These are phyloP conservation scores for Mustela lutreola DNA, from an alignment of 2,113 vertebrate species.

Conservation along the genomic window DNA sequence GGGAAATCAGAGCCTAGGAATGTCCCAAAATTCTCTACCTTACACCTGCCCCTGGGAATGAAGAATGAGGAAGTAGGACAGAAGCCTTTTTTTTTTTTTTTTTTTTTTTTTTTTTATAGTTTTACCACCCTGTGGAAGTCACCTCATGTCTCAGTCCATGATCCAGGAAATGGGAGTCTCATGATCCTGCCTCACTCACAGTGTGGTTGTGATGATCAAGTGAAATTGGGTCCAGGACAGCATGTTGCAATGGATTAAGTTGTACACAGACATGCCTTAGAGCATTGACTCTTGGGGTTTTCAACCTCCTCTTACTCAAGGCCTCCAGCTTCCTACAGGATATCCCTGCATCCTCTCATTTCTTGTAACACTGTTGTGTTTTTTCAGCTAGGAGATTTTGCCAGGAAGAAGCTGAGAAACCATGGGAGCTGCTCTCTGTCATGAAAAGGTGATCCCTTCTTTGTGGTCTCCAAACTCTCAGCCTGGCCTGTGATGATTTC, in stretches of 20 bases:
- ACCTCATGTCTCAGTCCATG: neutral
- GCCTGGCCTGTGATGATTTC: neutral
- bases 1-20: neutral
- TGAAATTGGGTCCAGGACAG: neutral
- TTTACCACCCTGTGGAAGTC: neutral
- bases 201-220: neutral
- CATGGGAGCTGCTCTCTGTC: conserved; percentile 61
- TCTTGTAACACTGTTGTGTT: conserved; percentile 56
- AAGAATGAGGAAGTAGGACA: neutral
- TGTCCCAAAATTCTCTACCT: neutral
- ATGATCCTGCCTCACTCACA: neutral
- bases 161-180: neutral
- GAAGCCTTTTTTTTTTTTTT: neutral
- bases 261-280: neutral
- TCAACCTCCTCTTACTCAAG: neutral
- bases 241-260: neutral
- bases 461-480: neutral
- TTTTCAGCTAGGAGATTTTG: conserved; percentile 62
- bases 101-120: no score
- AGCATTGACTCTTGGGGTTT: neutral
- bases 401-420: conserved; percentile 66
- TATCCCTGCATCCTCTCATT: neutral
- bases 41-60: neutral
- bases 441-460: conserved; percentile 78
- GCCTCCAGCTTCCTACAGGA: neutral